Base-by-base conservation (phyloP, 1,140 invertebrate genomes). In the Mylabris phalerata region DNA sequence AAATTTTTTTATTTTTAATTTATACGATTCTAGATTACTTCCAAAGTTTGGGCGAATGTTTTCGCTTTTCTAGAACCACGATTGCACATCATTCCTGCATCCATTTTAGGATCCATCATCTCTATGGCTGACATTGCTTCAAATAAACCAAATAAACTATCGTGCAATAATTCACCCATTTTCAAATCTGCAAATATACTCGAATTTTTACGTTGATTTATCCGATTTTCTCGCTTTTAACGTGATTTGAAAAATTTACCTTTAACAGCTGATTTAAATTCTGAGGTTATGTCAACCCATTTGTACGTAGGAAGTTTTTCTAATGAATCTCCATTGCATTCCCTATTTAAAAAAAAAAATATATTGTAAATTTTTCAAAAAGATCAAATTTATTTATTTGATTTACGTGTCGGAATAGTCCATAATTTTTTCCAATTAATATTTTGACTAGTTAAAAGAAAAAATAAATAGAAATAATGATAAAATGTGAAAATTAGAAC, bases 51-150 rank as follows among this genome's bases (percentile, higher is more conserved):
- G 65, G 90, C 84, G 72, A 98, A 93, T 51, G 86, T 93, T n/a
- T 93, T 82, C 39, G 92, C 85, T 73, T 91, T 85, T 67, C 89
- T 85, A 63, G 85, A 85, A 7, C 87, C 87, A 69, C 90, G 81
- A 75, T 98, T 97, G 71, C 93, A 96, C 63, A 94, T 75, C 94
- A 98, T 98, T 24, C 95, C 95, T 43, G 94, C 94, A 81, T 98
- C 96, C 96, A 98, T 98, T 82, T 98, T 98, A 1, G 95, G 94
- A 77, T 98, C 95, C 95, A 98, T 98, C 92, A 98, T 97, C 76
- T 98, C 96, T 71, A 98, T 98, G 0, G 96, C 96, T 7, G 94
- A 97, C 96, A 98, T 98, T 0, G 95, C 95, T 76, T 98, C 96
- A 80, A 97, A 97, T 13, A 98, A 76, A 1, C 93, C 93, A 83